These are phyloP conservation scores for Zygaena filipendulae DNA, from an alignment of 2,888 invertebrate species.

Conservation along the genomic window DNA sequence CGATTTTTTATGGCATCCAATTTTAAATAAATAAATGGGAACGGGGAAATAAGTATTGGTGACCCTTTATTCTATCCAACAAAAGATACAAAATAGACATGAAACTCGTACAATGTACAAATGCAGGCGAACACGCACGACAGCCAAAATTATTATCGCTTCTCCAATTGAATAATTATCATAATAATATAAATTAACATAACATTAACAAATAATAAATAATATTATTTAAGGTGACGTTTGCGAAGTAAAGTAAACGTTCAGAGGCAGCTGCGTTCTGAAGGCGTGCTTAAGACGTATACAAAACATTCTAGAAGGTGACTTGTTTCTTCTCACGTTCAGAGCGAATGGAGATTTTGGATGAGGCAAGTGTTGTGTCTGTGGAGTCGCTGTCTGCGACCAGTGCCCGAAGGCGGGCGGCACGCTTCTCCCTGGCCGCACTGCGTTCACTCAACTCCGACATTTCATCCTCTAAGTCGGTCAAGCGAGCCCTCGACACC, in stretches of 20 bases:
- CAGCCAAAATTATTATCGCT: not conserved
- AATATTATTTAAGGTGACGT: too few species aligned
- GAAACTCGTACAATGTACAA: slow-evolving; percentile 39
- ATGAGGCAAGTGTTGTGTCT: slow-evolving; percentile 36
- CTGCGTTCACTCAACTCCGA: slow-evolving; percentile 75
- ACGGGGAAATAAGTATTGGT: slow-evolving; percentile 42
- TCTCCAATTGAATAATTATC: not conserved
- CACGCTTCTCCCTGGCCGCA: slow-evolving; percentile 76
- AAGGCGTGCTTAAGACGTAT: too few species aligned
- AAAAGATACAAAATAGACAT: slow-evolving; percentile 53
- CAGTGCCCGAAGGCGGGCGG: slow-evolving; percentile 75
- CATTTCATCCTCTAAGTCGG: slow-evolving; percentile 81
- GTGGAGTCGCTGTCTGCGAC: slow-evolving; percentile 70
- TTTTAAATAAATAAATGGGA: slow-evolving; percentile 36
- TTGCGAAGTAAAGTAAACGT: too few species aligned
- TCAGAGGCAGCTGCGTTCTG: too few species aligned
- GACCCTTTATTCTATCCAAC: slow-evolving; percentile 46
- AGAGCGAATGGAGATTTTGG: slow-evolving; percentile 47
- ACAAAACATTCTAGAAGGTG: slow-evolving; percentile 61
- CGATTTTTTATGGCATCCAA: too few species aligned
- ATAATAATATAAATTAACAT: not conserved
- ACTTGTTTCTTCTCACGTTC: slow-evolving; percentile 62
- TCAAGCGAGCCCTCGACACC: slow-evolving; percentile 73
- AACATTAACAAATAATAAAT: not conserved
- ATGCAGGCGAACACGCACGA: slow-evolving; percentile 42